A percentile compares a stretch with the other conserved stretches of the same genome.
These are phyloP conservation scores for Malurus melanocephalus DNA, from an alignment of 2,113 vertebrate genomes.

Conservation along the genomic window DNA sequence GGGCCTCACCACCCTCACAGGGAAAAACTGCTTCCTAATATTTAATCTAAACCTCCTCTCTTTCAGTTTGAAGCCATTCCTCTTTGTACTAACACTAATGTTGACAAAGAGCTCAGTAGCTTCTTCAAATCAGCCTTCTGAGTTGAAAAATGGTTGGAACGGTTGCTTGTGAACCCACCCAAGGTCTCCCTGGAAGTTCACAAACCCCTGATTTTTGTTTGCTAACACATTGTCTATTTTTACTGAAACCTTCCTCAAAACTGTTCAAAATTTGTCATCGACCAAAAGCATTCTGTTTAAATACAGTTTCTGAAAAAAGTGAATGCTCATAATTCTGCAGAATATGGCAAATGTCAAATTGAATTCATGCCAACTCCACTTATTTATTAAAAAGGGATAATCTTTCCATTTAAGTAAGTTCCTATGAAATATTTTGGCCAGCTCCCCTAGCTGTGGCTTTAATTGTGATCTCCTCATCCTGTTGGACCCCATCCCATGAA, in stretches of 20 bases:
- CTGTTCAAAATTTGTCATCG: background rate
- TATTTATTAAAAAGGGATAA: background rate
- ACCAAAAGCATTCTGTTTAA: background rate
- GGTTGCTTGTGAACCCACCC: rapidly evolving
- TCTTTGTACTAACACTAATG: background rate
- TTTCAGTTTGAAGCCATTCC: background rate
- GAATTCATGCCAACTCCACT: background rate
- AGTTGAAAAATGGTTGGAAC: background rate
- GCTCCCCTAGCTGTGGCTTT: background rate
- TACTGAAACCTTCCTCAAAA: conserved; percentile 5
- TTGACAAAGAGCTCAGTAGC: background rate
- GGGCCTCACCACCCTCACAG: background rate
- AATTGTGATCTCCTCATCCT: background rate
- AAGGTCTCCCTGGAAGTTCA: background rate
- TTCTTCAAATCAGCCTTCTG: background rate
- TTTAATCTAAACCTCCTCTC: background rate
- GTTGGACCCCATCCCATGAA: background rate
- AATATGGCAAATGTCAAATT: conserved; percentile 19
- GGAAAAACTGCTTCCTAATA: background rate
- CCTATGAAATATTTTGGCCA: background rate
- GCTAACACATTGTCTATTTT: background rate
- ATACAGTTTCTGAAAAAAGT: background rate
- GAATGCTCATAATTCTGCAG: background rate
- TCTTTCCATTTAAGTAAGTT: background rate
- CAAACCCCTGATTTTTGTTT: background rate